These are phyloP conservation scores for Channa striata DNA, from an alignment of 2,797 vertebrate genomes.

Conservation along the genomic window DNA sequence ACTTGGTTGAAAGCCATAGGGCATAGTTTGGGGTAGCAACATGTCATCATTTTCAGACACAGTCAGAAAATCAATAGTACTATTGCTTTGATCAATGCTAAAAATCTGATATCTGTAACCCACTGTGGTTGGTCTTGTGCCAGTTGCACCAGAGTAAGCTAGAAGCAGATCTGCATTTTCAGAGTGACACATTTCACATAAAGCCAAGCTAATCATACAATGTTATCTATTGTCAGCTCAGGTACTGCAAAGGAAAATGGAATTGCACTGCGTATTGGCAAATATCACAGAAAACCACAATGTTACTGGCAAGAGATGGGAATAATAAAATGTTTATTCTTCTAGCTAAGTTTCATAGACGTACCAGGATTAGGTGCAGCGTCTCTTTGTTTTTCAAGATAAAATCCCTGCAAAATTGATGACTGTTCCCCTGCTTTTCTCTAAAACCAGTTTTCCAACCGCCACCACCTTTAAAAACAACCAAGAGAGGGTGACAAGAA, in stretches of 20 bases:
- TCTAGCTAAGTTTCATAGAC: not conserved
- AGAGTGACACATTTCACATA: not conserved
- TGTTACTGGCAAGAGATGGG: not conserved
- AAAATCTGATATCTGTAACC: not conserved
- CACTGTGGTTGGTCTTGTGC: not conserved
- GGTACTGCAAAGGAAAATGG: not conserved
- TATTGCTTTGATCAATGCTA: not conserved
- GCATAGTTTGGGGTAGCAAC: not conserved
- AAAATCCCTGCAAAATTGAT: conserved; percentile 48
- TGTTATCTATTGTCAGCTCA: not conserved
- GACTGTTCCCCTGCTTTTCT: conserved; percentile 8
- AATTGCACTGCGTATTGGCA: not conserved
- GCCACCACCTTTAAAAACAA: conserved; percentile 9
- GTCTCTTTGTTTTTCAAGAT: conserved; percentile 24
- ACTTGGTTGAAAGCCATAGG: not conserved
- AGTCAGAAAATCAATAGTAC: not conserved
- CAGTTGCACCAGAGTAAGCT: not conserved
- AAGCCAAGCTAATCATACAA: not conserved
- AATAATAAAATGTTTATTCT: conserved; percentile 2
- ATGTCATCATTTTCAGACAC: not conserved
- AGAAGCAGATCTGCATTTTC: not conserved
- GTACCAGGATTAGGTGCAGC: conserved; percentile 1
- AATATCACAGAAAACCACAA: not conserved
- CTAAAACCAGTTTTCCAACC: conserved; percentile 29
- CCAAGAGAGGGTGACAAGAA: conserved; percentile 30